Evolutionary conservation across 2,113 vertebrate species (phyloP), one percentile per base, ranked within the genome.

Genomic region (Talpa occidentalis): DNA sequence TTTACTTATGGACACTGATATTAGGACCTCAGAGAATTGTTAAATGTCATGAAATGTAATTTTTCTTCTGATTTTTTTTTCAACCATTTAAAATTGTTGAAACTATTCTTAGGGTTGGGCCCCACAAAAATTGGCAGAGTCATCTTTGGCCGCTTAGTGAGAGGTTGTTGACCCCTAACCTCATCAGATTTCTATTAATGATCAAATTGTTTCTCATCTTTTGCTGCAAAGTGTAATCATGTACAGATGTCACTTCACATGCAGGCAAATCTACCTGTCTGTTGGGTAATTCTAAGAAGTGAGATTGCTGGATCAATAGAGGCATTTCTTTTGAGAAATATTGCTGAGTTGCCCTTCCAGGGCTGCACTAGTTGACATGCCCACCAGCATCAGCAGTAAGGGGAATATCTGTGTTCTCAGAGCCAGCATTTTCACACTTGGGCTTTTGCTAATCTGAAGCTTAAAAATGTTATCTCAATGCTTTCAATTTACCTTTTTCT

Each of bases 11-110:
- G 49, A 37, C 30, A n/a, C 37, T 76, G 37, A 62, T 37, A 24
- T n/a, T 67, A 56, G 19, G 84, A 42, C 89, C 66, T 86, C 73
- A 80, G 44, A 44, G 32, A 66, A 56, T 83, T 47, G 79, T 79
- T 52, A 72, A 1, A 5, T 22, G 11, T 73, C 67, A 76, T 17
- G 15, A 89, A 80, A 79, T 76, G 22, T 14, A 73, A 80, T 84
- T 87, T 35, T 84, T 24, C 42, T 90, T 93, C 84, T 30, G 28
- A 79, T 67, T 91, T 89, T 88, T 78, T 16, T 56, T 67, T 72
- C 26, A 83, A 66, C 32, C 26, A 32, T 72, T 84, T 54, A 80
- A 93, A 76, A 14, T 44, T 83, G 52, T 78, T 91, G 11, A 74
- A 83, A 60, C 28, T 32, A 37, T 64, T 91, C 69, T n/a, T 89